Evolutionary conservation across 2,797 vertebrate genomes (phyloP), one percentile per base, ranked within the genome.

Genomic region (Philypnodon macrostomus): DNA sequence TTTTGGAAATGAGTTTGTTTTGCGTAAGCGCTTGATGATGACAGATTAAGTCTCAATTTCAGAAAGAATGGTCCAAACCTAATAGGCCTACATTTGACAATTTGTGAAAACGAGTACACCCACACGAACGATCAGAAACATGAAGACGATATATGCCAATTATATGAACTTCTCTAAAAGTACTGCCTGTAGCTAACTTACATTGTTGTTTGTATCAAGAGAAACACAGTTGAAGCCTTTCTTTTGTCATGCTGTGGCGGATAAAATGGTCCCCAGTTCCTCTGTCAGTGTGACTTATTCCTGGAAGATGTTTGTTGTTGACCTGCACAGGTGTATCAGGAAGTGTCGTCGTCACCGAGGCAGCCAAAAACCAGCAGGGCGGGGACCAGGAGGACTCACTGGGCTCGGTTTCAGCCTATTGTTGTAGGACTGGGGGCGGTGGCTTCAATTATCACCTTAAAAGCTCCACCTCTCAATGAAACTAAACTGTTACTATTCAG

Each of bases 301-400:
- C 30, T 4, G 7, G 0, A 1, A 23, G 19, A 17, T 31, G 31
- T 21, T 58, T n/a, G 45, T 5, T 38, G 5, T 37, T 60, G 16
- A 70, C 56, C 64, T 74, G 59, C 0, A 3, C 65, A 80, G 77
- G 77, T 80, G 59, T 17, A 37, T 27, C 61, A 53, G 67, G 76
- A 76, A 76, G 62, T 54, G 40, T 8, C 34, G 1, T 9, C 45
- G 49, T 54, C 27, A 42, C 2, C 16, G 7, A 30, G 15, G 18
- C n/a, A n/a, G 17, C 27, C 30, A 13, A 15, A 19, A 14, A 21
- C n/a, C 7, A 7, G 18, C 17, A 34, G 45, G 45, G 18, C 13
- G 1, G n/a, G 11, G 23, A 18, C 23, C 11, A 7, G n/a, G 7
- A 12, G 19, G 37, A 19, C 40, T 29, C 40, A 11, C 2, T 4